These are phyloP conservation scores for Taenaris catops DNA, from an alignment of 2,888 invertebrate genomes.

Conservation along the genomic window DNA sequence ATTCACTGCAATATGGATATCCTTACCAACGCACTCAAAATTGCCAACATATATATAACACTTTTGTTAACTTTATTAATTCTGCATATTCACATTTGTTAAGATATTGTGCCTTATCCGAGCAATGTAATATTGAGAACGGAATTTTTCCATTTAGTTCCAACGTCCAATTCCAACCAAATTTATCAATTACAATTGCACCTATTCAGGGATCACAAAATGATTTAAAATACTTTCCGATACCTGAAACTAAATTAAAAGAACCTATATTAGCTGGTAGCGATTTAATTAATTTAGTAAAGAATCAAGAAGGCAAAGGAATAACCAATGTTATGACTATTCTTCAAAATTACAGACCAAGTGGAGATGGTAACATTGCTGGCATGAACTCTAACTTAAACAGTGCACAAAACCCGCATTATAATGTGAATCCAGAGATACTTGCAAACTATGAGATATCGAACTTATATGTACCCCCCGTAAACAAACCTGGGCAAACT, in stretches of 20 bases:
- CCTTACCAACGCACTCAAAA: neutral
- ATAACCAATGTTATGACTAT: slow-evolving; percentile 10
- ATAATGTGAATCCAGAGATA: neutral
- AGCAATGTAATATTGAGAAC: slow-evolving; percentile 9
- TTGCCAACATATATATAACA: slow-evolving; percentile 11
- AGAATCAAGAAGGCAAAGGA: slow-evolving; percentile 2
- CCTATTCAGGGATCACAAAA: too few species aligned
- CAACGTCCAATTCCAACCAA: neutral
- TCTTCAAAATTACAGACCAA: slow-evolving; percentile 15
- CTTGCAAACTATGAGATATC: neutral
- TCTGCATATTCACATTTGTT: slow-evolving; percentile 2
- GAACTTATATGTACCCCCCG: neutral
- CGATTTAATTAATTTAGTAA: slow-evolving; percentile 6
- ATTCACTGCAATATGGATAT: slow-evolving; percentile 4
- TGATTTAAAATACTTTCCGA: neutral
- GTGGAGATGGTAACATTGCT: neutral
- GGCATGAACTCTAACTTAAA: neutral
- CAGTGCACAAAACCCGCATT: neutral
- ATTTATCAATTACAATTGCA: neutral
- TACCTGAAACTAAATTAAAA: neutral
- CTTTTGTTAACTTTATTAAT: slow-evolving; percentile 11
- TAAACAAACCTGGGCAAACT: neutral
- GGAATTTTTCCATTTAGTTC: neutral
- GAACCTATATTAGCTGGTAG: neutral
- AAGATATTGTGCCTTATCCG: slow-evolving; percentile 8